Evolutionary conservation across 2,888 invertebrate species (phyloP).

Genomic region (Elmis aenea): DNA sequence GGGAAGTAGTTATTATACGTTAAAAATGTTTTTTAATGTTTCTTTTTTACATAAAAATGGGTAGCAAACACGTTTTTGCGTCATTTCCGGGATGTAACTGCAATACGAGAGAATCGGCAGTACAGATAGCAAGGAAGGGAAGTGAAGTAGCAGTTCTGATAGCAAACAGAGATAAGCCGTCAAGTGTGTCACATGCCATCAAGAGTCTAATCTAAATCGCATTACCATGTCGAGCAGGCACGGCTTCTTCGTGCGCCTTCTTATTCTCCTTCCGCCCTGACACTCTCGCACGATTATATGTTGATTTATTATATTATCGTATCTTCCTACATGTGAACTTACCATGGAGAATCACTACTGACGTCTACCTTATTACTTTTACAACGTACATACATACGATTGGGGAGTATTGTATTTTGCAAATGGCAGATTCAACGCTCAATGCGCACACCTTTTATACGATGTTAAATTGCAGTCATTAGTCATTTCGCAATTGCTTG

Average conservation of each 20-base stretch:
- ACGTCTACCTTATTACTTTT: conserved; percentile 21
- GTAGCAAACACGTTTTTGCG: conserved; percentile 14
- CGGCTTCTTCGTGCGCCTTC: conserved; percentile 25
- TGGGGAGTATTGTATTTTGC: no score
- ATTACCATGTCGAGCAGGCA: conserved; percentile 32
- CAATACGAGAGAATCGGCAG: conserved; percentile 18
- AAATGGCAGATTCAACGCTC: no score
- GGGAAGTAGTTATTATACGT: no score
- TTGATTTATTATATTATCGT: conserved; percentile 39
- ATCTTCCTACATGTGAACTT: conserved; percentile 26
- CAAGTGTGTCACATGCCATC: conserved; percentile 42
- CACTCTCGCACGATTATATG: conserved; percentile 37
- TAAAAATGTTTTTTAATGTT: no score
- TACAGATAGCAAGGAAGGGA: conserved; percentile 22
- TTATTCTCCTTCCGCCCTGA: conserved; percentile 30
- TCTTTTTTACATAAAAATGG: no score
- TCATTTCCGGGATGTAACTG: conserved; percentile 21
- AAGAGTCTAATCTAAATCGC: conserved; percentile 44
- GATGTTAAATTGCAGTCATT: no score
- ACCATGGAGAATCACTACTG: conserved; percentile 18
- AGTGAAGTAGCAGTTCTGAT: conserved; percentile 32
- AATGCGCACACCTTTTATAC: no score
- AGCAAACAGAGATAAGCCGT: conserved; percentile 37
- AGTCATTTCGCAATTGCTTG: no score
- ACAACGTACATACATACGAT: conserved; percentile 19